These are phyloP conservation scores for Vipera latastei DNA, from an alignment of 2,797 vertebrate genomes.

Conservation along the genomic window DNA sequence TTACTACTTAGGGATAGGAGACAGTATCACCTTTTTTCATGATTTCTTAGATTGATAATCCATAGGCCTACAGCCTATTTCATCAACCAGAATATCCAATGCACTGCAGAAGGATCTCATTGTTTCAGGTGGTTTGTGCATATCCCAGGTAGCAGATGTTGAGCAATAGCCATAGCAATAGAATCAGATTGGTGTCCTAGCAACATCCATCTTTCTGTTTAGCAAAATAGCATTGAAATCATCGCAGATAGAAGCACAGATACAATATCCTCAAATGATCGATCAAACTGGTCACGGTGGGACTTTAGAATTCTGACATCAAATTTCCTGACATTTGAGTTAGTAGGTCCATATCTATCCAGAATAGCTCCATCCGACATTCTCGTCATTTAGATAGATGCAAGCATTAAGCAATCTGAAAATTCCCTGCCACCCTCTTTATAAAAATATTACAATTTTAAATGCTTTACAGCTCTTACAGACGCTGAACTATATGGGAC, in stretches of 20 bases:
- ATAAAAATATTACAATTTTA: slow-evolving; percentile 21
- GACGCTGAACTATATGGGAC: neutral
- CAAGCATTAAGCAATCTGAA: neutral
- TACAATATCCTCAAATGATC: neutral
- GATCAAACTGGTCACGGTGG: neutral
- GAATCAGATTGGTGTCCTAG: neutral
- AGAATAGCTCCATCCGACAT: neutral
- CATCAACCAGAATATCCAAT: neutral
- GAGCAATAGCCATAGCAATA: neutral
- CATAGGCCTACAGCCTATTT: neutral
- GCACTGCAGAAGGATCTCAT: neutral
- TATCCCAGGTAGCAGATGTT: neutral
- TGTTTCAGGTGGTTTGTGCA: neutral
- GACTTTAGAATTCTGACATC: neutral
- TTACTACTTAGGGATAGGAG: neutral
- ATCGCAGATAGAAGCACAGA: neutral
- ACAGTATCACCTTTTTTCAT: neutral
- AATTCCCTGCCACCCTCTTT: slow-evolving; percentile 21
- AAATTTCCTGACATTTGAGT: neutral
- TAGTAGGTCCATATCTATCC: neutral
- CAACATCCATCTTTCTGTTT: neutral
- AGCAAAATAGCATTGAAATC: neutral
- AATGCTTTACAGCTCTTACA: slow-evolving; percentile 19
- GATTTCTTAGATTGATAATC: neutral
- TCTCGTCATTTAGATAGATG: accelerated